Evolutionary conservation across 2,888 invertebrate genomes (phyloP).

Genomic region (Encarsia formosa): DNA sequence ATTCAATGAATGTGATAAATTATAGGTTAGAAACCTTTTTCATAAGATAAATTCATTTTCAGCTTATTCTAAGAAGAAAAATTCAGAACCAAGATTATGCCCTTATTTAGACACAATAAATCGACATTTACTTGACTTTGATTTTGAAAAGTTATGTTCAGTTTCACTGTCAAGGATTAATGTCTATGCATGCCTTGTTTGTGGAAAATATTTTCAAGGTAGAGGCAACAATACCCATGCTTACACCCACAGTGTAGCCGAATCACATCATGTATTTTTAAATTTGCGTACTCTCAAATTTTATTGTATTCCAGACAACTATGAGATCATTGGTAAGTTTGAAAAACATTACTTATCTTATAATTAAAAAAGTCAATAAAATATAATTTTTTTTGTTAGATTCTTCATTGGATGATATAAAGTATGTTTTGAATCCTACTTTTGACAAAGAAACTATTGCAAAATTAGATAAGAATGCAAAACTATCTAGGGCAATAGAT

Average conservation of each 20-base stretch:
- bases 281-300: constrained; percentile 96
- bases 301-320: constrained; percentile 98
- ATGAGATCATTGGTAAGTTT: constrained; percentile 88
- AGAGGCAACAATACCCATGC: constrained; percentile 97
- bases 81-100: constrained; percentile 63
- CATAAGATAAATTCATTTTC: no score
- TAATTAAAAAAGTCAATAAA: background rate
- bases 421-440: constrained; percentile 96
- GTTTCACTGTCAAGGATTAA: constrained; percentile 97
- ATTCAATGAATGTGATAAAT: background rate
- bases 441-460: constrained; percentile 80
- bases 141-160: constrained; percentile 98
- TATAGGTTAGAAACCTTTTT: constrained; percentile 14
- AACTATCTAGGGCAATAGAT: constrained; percentile 91
- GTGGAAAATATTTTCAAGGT: constrained; percentile 98
- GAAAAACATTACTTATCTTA: background rate
- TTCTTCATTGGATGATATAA: constrained; percentile 96
- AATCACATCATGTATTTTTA: constrained; percentile 95
- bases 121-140: constrained; percentile 93
- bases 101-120: constrained; percentile 99
- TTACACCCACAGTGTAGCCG: constrained; percentile 97
- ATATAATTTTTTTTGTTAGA: constrained; percentile 54
- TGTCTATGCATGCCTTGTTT: constrained; percentile 98
- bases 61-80: constrained; percentile 10
- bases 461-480: constrained; percentile 75